Conservation (phyloP, 2,888 invertebrate genomes). For the Ochropacha duplaris region DNA sequence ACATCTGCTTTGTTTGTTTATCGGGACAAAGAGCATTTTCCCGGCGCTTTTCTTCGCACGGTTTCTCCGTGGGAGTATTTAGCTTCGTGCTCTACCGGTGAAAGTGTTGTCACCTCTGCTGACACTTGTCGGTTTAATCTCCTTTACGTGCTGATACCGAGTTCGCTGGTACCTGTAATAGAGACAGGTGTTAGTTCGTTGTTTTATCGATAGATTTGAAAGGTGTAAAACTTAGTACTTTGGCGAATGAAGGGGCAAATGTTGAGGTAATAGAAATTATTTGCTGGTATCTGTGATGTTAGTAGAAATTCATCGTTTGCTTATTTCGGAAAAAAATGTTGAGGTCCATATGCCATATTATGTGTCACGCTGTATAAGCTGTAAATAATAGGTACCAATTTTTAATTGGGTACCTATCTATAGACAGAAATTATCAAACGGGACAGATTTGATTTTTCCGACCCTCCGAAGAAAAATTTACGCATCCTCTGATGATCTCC, state of each 20-base stretch:
- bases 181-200: constrained; percentile 42
- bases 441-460: too few species aligned
- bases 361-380: too few species aligned
- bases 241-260: neutral
- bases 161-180: constrained; percentile 60
- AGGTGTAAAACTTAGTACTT: constrained; percentile 15
- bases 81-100: constrained; percentile 55
- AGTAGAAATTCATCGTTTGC: too few species aligned
- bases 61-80: constrained; percentile 65
- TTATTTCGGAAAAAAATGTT: too few species aligned
- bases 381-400: too few species aligned
- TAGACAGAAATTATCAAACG: too few species aligned
- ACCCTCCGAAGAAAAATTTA: too few species aligned
- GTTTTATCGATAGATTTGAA: constrained; percentile 46
- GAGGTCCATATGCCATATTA: too few species aligned
- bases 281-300: neutral
- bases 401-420: too few species aligned
- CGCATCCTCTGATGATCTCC: too few species aligned
- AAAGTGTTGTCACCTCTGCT: constrained; percentile 66
- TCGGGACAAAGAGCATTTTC: constrained; percentile 66
- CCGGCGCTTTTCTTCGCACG: constrained; percentile 64
- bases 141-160: constrained; percentile 54
- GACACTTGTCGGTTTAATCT: constrained; percentile 51
- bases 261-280: too few species aligned
- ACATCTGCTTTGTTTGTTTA: constrained; percentile 52